Conservation (phyloP, 1,140 invertebrate species). For the Ridgeia piscesae region DNA sequence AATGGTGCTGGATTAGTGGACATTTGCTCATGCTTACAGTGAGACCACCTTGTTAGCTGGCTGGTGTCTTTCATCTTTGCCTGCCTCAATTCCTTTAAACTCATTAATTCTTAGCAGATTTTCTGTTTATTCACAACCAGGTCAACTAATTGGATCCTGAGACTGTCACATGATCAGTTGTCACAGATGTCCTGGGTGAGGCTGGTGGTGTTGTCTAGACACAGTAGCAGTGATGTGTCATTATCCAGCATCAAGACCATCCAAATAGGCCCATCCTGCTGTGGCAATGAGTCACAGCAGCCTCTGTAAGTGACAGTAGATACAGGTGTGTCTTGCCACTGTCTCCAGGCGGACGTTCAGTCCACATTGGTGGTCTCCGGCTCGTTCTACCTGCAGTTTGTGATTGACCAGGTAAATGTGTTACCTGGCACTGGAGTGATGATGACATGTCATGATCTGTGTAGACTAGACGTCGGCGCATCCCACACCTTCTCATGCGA, state of each 20-base stretch:
- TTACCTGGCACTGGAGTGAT: background rate
- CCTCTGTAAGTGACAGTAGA: background rate
- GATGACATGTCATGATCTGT: background rate
- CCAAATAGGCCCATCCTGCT: no score
- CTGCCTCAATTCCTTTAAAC: background rate
- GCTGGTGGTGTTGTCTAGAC: background rate
- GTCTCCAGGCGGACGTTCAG: no score
- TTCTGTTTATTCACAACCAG: background rate
- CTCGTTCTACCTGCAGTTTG: no score
- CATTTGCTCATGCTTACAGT: background rate
- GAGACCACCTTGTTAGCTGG: background rate
- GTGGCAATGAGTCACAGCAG: background rate
- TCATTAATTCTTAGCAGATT: background rate
- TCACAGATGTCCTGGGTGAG: background rate
- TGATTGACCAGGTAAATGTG: background rate
- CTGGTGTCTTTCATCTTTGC: background rate
- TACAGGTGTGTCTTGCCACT: no score
- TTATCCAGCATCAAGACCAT: background rate
- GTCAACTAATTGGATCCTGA: background rate
- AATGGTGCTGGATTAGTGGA: background rate
- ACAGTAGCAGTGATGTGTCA: background rate
- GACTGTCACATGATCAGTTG: background rate
- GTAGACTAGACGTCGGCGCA: background rate
- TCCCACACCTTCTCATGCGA: background rate
- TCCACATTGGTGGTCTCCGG: background rate